phyloP scores from a whole-genome alignment of 1,140 invertebrate genomes.

The Leptinotarsa defecta region DNA sequence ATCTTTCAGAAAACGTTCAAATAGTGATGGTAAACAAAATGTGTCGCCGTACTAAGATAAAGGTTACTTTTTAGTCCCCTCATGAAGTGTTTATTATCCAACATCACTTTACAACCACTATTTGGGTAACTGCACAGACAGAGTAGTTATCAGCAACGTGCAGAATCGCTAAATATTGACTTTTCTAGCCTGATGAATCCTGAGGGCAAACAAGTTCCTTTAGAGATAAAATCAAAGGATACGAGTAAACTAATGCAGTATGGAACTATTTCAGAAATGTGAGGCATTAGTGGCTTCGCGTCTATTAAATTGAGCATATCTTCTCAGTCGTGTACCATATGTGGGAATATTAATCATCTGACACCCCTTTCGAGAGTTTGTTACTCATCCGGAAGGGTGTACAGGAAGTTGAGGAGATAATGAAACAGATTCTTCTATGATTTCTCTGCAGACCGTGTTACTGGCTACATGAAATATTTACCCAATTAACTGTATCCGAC shows the following conservation, averaged over 20 bases:
- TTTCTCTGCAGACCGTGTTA: not conserved
- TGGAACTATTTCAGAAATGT: not conserved
- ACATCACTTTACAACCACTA: not conserved
- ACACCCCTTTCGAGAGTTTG: not conserved
- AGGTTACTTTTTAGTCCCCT: not conserved
- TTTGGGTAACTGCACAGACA: not conserved
- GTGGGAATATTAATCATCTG: not conserved
- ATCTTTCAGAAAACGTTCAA: not conserved
- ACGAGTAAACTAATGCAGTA: too few species aligned
- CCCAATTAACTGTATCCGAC: too few species aligned
- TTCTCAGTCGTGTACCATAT: not conserved
- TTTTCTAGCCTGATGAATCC: not conserved
- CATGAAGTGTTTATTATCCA: not conserved
- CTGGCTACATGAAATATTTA: too few species aligned
- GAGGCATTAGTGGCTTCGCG: slow-evolving; percentile 1
- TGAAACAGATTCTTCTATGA: not conserved
- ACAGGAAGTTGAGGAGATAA: slow-evolving; percentile 3
- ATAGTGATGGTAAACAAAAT: not conserved
- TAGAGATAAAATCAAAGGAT: too few species aligned
- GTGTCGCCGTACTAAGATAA: not conserved
- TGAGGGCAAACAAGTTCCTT: not conserved
- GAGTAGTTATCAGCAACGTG: not conserved
- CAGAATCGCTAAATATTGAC: not conserved
- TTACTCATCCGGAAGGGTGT: not conserved
- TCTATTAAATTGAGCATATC: not conserved